A percentile compares a stretch with the other conserved stretches of the same genome.
Conservation (phyloP, 35 echinoderm and acorn worm genomes). For the Eucidaris tribuloides region DNA sequence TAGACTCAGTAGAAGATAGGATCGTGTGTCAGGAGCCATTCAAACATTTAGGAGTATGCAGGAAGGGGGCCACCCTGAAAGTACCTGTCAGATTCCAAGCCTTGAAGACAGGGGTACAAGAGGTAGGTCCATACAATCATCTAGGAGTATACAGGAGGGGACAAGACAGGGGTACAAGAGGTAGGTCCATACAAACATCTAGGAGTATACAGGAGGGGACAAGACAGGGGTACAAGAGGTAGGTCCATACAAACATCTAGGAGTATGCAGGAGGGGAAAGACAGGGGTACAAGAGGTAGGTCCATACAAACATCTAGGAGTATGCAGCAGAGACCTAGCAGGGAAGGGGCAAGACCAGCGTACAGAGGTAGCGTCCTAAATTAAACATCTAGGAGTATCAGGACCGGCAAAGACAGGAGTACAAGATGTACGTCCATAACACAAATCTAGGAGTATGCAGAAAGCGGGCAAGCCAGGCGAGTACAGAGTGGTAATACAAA, state of each 20-base stretch:
- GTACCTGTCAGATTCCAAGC: conserved; percentile 52
- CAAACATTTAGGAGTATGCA: conserved; percentile 38
- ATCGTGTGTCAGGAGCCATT: conserved; percentile 49
- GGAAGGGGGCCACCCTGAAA: conserved; percentile 45
- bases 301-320: no score
- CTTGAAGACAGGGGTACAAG: conserved; percentile 37
- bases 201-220: conserved; percentile 33
- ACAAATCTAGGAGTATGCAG: no score
- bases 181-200: conserved; percentile 45
- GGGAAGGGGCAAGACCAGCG: no score
- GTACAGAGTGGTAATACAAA: no score
- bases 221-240: conserved; percentile 52
- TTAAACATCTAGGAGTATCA: no score
- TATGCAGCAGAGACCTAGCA: no score
- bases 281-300: conserved; percentile 52
- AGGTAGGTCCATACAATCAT: conserved; percentile 47
- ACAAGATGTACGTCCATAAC: no score
- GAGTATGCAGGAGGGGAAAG: conserved; percentile 31
- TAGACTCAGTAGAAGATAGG: conserved; percentile 12
- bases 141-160: conserved; percentile 41
- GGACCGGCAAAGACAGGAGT: no score
- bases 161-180: conserved; percentile 42
- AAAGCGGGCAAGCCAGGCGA: no score
- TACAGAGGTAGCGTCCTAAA: no score
- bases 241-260: conserved; percentile 39